Conservation (phyloP, 1,140 invertebrate genomes). For the Aphaenogaster ashmeadi region DNA sequence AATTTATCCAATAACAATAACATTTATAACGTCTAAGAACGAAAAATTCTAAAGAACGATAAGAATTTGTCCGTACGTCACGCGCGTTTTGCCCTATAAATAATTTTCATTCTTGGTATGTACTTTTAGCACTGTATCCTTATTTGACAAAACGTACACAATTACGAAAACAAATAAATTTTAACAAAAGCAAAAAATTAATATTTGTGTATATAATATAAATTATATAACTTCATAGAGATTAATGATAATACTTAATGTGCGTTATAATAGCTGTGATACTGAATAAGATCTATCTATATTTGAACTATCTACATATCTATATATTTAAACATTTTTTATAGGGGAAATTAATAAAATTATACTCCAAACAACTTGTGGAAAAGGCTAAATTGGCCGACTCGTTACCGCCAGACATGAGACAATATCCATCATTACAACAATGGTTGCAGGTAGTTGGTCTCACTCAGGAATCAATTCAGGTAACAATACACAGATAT, state of each 20-base stretch:
- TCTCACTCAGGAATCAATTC: conserved; percentile 90
- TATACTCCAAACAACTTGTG: conserved; percentile 96
- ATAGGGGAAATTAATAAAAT: conserved; percentile 97
- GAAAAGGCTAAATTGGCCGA: conserved; percentile 92
- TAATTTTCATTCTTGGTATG: not conserved
- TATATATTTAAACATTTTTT: conserved; percentile 80
- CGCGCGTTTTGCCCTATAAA: no score
- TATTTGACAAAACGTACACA: not conserved
- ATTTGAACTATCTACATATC: conserved; percentile 10
- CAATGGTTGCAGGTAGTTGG: conserved; percentile 98
- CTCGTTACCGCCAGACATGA: conserved; percentile 88
- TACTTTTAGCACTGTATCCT: not conserved
- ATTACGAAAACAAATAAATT: not conserved
- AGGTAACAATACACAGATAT: conserved; percentile 86
- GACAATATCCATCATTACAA: conserved; percentile 91
- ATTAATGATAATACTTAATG: not conserved
- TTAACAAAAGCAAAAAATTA: not conserved
- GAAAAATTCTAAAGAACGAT: no score
- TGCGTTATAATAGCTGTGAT: not conserved
- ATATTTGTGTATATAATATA: not conserved
- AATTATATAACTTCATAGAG: conserved; percentile 8
- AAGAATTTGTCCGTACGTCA: no score
- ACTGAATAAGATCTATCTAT: not conserved
- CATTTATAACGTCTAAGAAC: no score
- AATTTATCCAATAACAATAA: no score